Evolutionary conservation across 2,113 vertebrate genomes (phyloP).

Genomic region (Pandion haliaetus): DNA sequence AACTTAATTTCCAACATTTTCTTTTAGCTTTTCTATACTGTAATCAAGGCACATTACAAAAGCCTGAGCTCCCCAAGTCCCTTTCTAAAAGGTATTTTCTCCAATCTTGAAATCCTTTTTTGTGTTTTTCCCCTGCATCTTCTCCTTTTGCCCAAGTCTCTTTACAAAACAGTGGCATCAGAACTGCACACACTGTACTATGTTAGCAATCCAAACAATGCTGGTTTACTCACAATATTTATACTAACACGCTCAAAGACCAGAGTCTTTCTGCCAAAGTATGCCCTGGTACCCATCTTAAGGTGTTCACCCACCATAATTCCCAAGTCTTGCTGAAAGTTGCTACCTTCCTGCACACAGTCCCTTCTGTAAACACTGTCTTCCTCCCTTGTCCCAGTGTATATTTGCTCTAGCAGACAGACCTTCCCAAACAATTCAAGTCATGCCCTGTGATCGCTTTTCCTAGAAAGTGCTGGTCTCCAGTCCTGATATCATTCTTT

Average conservation of each 20-base stretch:
- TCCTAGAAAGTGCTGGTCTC: neutral
- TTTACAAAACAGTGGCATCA: neutral
- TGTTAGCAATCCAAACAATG: neutral
- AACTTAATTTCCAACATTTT: neutral
- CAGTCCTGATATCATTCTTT: fast-evolving
- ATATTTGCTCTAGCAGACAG: neutral
- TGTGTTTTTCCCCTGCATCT: neutral
- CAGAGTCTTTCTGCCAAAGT: neutral
- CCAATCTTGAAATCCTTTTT: neutral
- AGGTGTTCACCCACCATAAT: neutral
- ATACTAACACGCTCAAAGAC: neutral
- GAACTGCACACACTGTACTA: neutral
- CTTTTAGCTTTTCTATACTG: neutral
- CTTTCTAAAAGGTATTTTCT: neutral
- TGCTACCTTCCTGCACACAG: neutral
- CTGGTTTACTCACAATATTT: neutral
- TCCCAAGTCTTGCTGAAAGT: neutral
- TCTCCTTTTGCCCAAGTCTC: neutral
- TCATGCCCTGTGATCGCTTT: fast-evolving
- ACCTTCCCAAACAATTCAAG: neutral
- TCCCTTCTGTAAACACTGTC: neutral
- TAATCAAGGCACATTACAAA: neutral
- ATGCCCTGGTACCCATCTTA: neutral
- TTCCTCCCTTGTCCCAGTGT: neutral
- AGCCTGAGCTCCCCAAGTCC: neutral